These are phyloP conservation scores for Rhopalosiphum padi DNA, from an alignment of 1,140 invertebrate genomes.

Conservation along the genomic window DNA sequence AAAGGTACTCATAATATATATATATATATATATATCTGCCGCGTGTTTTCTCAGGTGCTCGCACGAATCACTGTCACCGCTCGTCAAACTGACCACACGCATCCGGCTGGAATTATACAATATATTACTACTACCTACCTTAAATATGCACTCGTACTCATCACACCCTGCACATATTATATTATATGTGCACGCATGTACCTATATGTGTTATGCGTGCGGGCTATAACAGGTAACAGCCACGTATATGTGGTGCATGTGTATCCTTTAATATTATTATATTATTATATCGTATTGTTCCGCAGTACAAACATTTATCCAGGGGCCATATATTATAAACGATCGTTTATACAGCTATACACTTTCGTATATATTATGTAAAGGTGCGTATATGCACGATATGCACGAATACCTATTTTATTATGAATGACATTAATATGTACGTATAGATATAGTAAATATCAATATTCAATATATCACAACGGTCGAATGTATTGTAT, in stretches of 20 bases:
- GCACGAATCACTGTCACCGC: constrained; percentile 41
- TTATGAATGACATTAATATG: background rate
- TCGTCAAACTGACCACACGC: constrained; percentile 56
- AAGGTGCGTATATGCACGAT: background rate
- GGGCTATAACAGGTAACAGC: background rate
- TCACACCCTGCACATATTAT: background rate
- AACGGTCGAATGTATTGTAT: background rate
- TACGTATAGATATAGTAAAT: background rate
- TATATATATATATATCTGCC: background rate
- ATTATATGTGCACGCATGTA: background rate
- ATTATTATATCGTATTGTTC: constrained; percentile 15
- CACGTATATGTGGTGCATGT: background rate
- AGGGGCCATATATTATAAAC: background rate
- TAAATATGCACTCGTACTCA: background rate
- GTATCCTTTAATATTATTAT: background rate
- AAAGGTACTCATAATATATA: background rate
- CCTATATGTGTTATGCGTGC: background rate
- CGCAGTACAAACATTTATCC: constrained; percentile 44
- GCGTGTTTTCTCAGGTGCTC: constrained; percentile 40
- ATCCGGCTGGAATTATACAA: constrained; percentile 42
- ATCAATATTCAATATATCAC: background rate
- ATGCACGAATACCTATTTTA: background rate
- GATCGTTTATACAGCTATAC: background rate
- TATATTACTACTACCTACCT: background rate
- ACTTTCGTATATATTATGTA: background rate